These are phyloP conservation scores for Capricornis sumatraensis DNA, from an alignment of 2,113 vertebrate species.

Conservation along the genomic window DNA sequence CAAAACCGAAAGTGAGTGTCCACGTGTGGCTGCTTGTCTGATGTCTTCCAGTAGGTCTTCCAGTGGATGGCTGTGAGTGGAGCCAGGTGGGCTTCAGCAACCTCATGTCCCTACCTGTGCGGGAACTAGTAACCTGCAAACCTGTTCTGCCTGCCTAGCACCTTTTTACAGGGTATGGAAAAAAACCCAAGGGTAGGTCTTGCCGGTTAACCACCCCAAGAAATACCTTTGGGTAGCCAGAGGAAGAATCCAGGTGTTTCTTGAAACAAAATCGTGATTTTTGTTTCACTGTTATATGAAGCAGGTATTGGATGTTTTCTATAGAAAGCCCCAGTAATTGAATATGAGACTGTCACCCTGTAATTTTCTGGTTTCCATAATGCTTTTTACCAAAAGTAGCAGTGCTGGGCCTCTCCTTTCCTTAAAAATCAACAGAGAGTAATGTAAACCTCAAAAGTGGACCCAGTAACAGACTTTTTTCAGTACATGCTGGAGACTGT, in stretches of 20 bases:
- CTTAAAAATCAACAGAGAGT: not conserved
- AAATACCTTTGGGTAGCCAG: not conserved
- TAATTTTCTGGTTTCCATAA: not conserved
- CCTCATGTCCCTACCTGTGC: not conserved
- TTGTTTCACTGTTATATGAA: not conserved
- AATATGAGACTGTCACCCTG: not conserved
- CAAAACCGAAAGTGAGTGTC: slow-evolving; percentile 94
- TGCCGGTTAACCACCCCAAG: not conserved
- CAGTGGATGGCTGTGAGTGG: not conserved
- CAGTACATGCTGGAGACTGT: not conserved
- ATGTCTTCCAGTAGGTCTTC: not conserved
- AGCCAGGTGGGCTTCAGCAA: not conserved
- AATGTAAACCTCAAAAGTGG: not conserved
- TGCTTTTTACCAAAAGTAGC: not conserved
- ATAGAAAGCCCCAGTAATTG: not conserved
- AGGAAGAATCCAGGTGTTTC: not conserved
- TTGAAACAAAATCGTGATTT: not conserved
- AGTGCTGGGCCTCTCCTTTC: not conserved
- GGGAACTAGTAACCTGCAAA: not conserved
- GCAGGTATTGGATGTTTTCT: not conserved
- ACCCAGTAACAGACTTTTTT: not conserved
- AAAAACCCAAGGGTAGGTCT: not conserved
- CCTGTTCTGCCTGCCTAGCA: not conserved
- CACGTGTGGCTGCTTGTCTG: not conserved
- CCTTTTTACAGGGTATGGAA: not conserved